These are phyloP conservation scores for Nemapogon koenigi DNA, from an alignment of 2,888 invertebrate genomes.

Conservation along the genomic window DNA sequence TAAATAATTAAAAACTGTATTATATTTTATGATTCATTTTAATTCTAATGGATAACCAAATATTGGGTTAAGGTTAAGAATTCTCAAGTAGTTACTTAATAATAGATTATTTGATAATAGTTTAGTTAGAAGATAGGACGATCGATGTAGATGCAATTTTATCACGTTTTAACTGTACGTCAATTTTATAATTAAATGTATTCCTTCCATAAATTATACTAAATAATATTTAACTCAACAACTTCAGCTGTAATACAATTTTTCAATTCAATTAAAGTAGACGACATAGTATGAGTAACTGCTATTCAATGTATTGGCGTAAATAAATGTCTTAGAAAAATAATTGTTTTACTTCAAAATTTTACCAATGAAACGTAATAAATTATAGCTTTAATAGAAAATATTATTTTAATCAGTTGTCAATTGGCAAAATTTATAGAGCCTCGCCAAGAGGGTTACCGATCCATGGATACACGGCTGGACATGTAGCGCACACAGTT, in stretches of 20 bases:
- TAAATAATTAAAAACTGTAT: too few relatives aligned
- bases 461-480: conserved; percentile 56
- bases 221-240: too few relatives aligned
- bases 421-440: conserved; percentile 13
- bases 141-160: too few relatives aligned
- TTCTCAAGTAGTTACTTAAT: not conserved
- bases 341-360: conserved; percentile 5
- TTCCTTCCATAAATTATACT: too few relatives aligned
- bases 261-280: too few relatives aligned
- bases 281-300: too few relatives aligned
- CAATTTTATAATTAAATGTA: too few relatives aligned
- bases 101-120: not conserved
- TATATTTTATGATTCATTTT: too few relatives aligned
- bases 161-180: too few relatives aligned
- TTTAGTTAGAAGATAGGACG: not conserved
- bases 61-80: not conserved
- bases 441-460: conserved; percentile 55
- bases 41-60: conserved; percentile 5
- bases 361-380: too few relatives aligned
- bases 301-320: not conserved
- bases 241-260: too few relatives aligned
- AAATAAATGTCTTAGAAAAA: conserved; percentile 7
- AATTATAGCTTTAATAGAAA: too few relatives aligned
- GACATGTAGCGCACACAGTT: conserved; percentile 47
- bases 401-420: not conserved